A percentile compares a stretch with the other conserved stretches of the same genome.
Evolutionary conservation across 2,113 vertebrate species (phyloP).

Genomic region (Stictonetta naevosa): DNA sequence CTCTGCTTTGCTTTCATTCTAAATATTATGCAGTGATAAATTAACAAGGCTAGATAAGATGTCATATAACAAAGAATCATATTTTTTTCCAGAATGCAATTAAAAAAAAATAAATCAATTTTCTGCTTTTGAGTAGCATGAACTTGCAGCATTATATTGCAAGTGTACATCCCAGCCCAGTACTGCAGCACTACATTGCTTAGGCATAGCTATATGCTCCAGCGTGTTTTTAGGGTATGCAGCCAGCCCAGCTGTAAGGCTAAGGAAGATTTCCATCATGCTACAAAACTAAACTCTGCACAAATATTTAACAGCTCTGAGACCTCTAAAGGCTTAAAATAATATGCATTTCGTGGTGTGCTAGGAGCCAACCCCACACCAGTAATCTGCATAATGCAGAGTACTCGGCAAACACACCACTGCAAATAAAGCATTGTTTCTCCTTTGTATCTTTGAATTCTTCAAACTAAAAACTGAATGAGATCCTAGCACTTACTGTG

Average conservation of each 20-base stretch:
- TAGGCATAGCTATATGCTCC: constrained; percentile 1
- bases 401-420: neutral
- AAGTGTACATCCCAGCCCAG: neutral
- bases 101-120: too few relatives aligned
- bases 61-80: constrained; percentile 43
- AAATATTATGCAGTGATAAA: constrained; percentile 39
- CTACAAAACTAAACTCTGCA: constrained; percentile 54
- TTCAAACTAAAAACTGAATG: constrained; percentile 25
- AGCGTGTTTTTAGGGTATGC: constrained; percentile 50
- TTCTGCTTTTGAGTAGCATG: neutral
- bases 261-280: constrained; percentile 33
- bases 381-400: neutral
- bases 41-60: constrained; percentile 9
- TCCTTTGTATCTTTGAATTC: constrained; percentile 16
- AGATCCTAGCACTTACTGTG: neutral
- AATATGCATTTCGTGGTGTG: neutral
- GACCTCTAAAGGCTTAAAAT: constrained; percentile 51
- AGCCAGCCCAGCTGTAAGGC: constrained; percentile 55
- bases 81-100: constrained; percentile 6
- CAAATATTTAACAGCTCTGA: constrained; percentile 42
- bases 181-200: constrained; percentile 19
- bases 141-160: constrained; percentile 40
- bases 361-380: neutral
- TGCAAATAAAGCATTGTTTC: constrained; percentile 2
- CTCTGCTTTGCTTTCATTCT: neutral